Conservation (phyloP, 2,888 invertebrate genomes). For the Rotaria magnacalcarata region DNA sequence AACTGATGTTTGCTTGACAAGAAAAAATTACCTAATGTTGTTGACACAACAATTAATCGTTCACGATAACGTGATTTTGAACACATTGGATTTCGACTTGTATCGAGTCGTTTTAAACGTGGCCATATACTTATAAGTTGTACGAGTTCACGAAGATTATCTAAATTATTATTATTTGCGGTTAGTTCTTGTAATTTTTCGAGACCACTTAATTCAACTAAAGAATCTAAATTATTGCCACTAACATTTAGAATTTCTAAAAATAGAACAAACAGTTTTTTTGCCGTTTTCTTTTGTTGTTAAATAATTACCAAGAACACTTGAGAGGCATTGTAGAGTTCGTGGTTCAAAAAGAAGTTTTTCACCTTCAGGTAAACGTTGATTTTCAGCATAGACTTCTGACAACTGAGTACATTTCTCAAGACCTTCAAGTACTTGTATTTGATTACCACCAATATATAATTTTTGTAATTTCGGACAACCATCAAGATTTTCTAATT, state of each 20-base stretch:
- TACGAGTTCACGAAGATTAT: conserved; percentile 50
- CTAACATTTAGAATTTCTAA: conserved; percentile 51
- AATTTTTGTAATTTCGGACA: conserved; percentile 54
- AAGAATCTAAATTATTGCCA: conserved; percentile 56
- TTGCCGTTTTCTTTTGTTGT: too few species aligned
- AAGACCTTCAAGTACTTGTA: conserved; percentile 58
- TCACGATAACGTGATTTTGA: conserved; percentile 57
- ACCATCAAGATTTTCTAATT: conserved; percentile 53
- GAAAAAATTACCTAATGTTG: conserved; percentile 32
- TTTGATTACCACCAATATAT: conserved; percentile 57
- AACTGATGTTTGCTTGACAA: too few species aligned
- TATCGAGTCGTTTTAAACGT: conserved; percentile 10
- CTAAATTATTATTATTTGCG: conserved; percentile 55
- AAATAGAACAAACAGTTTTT: neutral
- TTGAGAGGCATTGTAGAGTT: conserved; percentile 53
- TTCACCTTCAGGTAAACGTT: conserved; percentile 57
- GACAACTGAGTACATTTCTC: conserved; percentile 55
- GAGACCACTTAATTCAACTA: conserved; percentile 51
- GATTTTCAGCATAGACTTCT: conserved; percentile 58
- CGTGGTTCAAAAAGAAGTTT: conserved; percentile 58
- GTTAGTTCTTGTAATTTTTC: conserved; percentile 51
- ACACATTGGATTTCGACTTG: conserved; percentile 51
- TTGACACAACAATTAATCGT: conserved; percentile 55
- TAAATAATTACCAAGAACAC: conserved; percentile 49
- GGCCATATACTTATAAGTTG: conserved; percentile 43